A percentile compares a stretch with the other conserved stretches of the same genome.
Evolutionary conservation across 2,113 vertebrate species (phyloP).

Genomic region (Nibea coibor): DNA sequence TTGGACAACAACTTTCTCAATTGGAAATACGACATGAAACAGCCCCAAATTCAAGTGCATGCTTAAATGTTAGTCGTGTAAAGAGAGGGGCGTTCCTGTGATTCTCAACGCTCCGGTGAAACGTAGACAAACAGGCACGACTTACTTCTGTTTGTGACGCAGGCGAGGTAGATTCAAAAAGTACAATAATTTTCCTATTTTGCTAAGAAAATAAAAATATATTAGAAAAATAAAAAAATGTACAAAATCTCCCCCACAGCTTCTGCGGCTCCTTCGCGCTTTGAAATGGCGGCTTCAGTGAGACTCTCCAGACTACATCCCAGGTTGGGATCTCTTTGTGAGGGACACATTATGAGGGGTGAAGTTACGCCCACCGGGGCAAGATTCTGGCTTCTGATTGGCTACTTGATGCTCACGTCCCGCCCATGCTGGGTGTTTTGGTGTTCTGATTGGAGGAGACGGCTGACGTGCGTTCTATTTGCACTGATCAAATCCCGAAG

Average conservation of each 20-base stretch:
- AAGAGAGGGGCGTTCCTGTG: slow-evolving; percentile 63
- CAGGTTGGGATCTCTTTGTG: slow-evolving; percentile 63
- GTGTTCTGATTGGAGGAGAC: slow-evolving; percentile 57
- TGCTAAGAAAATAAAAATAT: slow-evolving; percentile 54
- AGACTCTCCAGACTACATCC: slow-evolving; percentile 31
- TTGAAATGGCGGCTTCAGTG: slow-evolving; percentile 80
- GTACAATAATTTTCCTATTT: background rate
- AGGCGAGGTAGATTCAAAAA: slow-evolving; percentile 52
- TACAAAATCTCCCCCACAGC: slow-evolving; percentile 37
- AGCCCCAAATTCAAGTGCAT: background rate
- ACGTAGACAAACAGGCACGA: slow-evolving; percentile 6
- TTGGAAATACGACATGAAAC: background rate
- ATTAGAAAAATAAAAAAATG: slow-evolving; percentile 38
- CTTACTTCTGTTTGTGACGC: slow-evolving; percentile 66
- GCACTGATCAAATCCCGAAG: background rate
- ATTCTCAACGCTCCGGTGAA: slow-evolving; percentile 5
- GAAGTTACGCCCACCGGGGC: slow-evolving; percentile 48
- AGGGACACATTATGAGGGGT: background rate
- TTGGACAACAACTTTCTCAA: accelerated
- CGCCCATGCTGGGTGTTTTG: background rate
- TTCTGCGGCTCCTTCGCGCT: slow-evolving; percentile 7
- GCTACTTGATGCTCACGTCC: background rate
- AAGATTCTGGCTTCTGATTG: slow-evolving; percentile 36
- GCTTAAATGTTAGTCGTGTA: background rate
- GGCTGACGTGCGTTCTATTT: background rate